Base-by-base conservation (phyloP, 2,888 invertebrate genomes). In the Eupithecia exiguata region DNA sequence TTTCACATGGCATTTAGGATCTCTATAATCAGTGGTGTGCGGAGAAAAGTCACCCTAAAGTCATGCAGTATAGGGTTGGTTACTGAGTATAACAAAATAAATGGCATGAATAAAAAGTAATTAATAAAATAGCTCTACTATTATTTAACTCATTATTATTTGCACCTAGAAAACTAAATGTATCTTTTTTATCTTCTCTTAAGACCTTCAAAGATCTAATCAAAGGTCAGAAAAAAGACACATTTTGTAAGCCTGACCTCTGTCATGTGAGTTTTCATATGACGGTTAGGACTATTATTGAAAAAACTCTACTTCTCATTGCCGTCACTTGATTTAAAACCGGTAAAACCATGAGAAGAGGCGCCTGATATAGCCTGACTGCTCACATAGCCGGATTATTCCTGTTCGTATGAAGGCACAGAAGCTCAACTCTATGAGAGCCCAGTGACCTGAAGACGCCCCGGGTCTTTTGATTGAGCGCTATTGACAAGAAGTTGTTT, bases 391-490 rank as follows among this genome's bases (percentile, higher is more conserved):
- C 40, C 66, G 66, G 66, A 40, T 66, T n/a, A 66, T n/a, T 40
- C 1, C 12, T 36, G 65, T 62, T 35, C 4, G 21, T 21, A 21
- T 53, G 18, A 30, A 62, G 30, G 16, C 61, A 18, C 35, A 62
- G 9, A 62, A 62, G 62, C 7, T 5, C 71, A 70, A 67, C 74
- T 72, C 79, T 72, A 70, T 65, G 14, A 72, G 78, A 79, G 79
- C 85, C 86, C 81, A 83, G 83, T 88, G 88, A 88, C 88, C 88
- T 84, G 83, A 77, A 76, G 68, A 71, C 40, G 68, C 74, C 70
- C 72, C 36, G 74, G 84, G 83, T 78, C 82, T 84, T 83, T 82
- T 81, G 80, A 84, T 86, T 76, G 80, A 83, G 78, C 77, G 72
- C 80, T 81, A 85, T 86, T 86, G 85, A 87, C 84, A 81, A 80